These are phyloP conservation scores for Drosophila sp. DNA, from an alignment of 1,140 invertebrate species.

Conservation along the genomic window DNA sequence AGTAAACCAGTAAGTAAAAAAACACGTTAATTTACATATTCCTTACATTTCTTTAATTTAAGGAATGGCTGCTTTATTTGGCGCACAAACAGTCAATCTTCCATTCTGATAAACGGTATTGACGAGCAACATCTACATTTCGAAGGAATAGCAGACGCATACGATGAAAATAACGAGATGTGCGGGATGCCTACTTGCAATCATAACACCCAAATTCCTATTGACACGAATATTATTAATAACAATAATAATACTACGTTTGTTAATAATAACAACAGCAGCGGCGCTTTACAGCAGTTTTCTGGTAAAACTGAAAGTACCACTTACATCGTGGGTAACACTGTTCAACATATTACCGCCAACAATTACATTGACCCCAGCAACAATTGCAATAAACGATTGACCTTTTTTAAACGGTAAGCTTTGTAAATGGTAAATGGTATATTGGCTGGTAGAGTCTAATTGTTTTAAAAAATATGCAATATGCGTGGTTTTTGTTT, in stretches of 20 bases:
- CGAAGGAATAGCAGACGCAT: background rate
- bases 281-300: background rate
- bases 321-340: background rate
- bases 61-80: slow-evolving; percentile 5
- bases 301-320: background rate
- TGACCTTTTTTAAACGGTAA: background rate
- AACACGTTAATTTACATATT: slow-evolving; percentile 11
- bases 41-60: background rate
- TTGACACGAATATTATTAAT: background rate
- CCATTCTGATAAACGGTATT: background rate
- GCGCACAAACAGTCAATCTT: slow-evolving; percentile 13
- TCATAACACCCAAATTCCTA: background rate
- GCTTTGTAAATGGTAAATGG: no score
- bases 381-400: no score
- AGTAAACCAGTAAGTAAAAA: slow-evolving; percentile 1
- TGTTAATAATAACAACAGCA: background rate
- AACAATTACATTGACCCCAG: background rate
- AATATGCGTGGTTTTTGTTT: background rate
- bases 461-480: no score
- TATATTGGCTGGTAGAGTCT: no score
- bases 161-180: background rate
- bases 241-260: background rate
- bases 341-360: background rate
- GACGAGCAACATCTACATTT: background rate
- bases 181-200: background rate